These are phyloP conservation scores for Seriola dumerili DNA, from an alignment of 2,113 vertebrate species.

Conservation along the genomic window DNA sequence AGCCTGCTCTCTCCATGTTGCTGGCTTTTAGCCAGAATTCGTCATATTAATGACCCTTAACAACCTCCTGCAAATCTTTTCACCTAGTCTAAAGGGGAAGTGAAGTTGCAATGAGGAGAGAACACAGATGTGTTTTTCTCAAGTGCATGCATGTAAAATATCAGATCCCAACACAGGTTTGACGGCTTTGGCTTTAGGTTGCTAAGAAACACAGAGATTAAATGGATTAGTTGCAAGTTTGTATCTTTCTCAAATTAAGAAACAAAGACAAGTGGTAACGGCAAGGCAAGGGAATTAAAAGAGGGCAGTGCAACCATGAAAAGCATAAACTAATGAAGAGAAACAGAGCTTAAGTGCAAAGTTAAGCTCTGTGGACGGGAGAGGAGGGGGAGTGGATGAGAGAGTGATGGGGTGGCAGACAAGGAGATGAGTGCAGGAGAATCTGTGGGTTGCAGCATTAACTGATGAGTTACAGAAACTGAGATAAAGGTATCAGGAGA, in stretches of 20 bases:
- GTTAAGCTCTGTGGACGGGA: not conserved
- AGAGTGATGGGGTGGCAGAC: conserved; percentile 28
- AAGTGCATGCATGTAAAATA: conserved; percentile 11
- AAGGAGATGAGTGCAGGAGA: conserved; percentile 60
- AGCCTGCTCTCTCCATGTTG: not conserved
- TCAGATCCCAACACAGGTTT: conserved; percentile 21
- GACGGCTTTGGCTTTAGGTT: conserved; percentile 51
- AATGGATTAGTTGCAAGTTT: conserved; percentile 48
- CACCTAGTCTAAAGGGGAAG: not conserved
- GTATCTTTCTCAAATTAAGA: conserved; percentile 17
- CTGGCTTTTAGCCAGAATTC: conserved; percentile 6
- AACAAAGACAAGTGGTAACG: conserved; percentile 27
- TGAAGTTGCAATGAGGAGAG: not conserved
- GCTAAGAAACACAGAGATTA: conserved; percentile 69
- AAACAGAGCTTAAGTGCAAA: conserved; percentile 3
- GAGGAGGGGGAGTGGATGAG: conserved; percentile 25
- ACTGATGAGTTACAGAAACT: conserved; percentile 34
- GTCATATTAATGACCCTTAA: conserved; percentile 18
- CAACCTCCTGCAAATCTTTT: not conserved
- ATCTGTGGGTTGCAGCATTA: conserved; percentile 38
- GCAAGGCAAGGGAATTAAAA: conserved; percentile 7
- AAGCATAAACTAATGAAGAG: conserved; percentile 15
- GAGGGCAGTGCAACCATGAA: not conserved
- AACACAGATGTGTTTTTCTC: not conserved
- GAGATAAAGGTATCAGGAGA: conserved; percentile 42